A percentile compares a stretch with the other conserved stretches of the same genome.
Conservation (phyloP, 1,140 invertebrate species). For the Drosophila tani region DNA sequence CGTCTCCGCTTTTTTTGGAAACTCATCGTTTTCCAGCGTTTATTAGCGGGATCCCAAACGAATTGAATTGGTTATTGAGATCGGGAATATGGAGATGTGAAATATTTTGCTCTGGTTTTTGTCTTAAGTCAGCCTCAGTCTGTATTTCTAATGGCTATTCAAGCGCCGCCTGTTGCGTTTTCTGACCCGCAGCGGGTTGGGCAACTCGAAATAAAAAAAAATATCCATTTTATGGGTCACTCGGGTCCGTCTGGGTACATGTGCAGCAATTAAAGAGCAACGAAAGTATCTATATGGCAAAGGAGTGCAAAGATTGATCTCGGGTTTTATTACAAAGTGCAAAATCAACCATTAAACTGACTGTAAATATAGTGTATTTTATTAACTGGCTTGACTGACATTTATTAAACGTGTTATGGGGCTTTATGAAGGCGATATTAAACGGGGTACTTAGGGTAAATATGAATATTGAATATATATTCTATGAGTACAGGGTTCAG, state of each 20-base stretch:
- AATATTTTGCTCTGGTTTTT: conserved; percentile 38
- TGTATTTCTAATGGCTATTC: conserved; percentile 21
- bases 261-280: conserved; percentile 72
- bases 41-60: conserved; percentile 59
- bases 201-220: conserved; percentile 39
- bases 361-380: not conserved
- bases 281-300: not conserved
- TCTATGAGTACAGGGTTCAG: not conserved
- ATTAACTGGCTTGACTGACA: not conserved
- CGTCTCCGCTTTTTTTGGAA: conserved; percentile 64
- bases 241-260: conserved; percentile 42
- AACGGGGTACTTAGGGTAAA: not conserved
- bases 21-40: conserved; percentile 78
- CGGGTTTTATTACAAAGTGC: not conserved
- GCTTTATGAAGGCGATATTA: not conserved
- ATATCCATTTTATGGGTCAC: conserved; percentile 64
- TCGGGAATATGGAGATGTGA: conserved; percentile 37
- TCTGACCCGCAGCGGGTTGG: conserved; percentile 58
- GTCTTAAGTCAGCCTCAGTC: conserved; percentile 16
- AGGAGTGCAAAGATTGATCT: not conserved
- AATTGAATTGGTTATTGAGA: conserved; percentile 38
- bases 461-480: not conserved
- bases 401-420: conserved; percentile 4
- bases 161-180: conserved; percentile 69
- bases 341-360: not conserved